Evolutionary conservation across 1,140 invertebrate genomes (phyloP).

Genomic region (Apolygus lucorum): DNA sequence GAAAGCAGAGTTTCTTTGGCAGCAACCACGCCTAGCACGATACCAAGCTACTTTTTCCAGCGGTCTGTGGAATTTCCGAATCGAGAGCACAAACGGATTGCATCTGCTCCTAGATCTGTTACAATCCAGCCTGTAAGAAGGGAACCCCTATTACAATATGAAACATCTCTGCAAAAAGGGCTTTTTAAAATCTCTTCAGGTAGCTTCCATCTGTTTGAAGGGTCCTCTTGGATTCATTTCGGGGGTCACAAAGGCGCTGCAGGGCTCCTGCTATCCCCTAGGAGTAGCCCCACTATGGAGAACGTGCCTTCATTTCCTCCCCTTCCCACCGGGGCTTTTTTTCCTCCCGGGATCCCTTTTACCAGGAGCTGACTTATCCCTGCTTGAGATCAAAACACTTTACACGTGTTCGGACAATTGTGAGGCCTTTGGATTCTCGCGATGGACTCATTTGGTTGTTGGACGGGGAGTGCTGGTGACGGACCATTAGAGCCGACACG

Average conservation of each 20-base stretch:
- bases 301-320: background rate
- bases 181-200: slow-evolving; percentile 1
- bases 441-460: background rate
- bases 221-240: background rate
- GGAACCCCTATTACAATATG: background rate
- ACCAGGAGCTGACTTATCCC: background rate
- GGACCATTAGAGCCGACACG: no score
- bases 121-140: no score
- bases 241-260: background rate
- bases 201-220: background rate
- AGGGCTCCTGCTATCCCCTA: background rate
- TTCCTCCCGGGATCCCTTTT: background rate
- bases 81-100: no score
- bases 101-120: no score
- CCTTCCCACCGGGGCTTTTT: background rate
- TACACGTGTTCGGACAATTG: no score
- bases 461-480: no score
- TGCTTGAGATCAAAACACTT: no score
- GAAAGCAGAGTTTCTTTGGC: no score
- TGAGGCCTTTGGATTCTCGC: background rate
- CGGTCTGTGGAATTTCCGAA: no score
- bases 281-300: no score
- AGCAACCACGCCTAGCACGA: no score
- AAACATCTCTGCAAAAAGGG: background rate
- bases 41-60: no score